Evolutionary conservation across 1,140 invertebrate species (phyloP), one percentile per base, ranked within the genome.

Genomic region (Eufriesea mexicana): DNA sequence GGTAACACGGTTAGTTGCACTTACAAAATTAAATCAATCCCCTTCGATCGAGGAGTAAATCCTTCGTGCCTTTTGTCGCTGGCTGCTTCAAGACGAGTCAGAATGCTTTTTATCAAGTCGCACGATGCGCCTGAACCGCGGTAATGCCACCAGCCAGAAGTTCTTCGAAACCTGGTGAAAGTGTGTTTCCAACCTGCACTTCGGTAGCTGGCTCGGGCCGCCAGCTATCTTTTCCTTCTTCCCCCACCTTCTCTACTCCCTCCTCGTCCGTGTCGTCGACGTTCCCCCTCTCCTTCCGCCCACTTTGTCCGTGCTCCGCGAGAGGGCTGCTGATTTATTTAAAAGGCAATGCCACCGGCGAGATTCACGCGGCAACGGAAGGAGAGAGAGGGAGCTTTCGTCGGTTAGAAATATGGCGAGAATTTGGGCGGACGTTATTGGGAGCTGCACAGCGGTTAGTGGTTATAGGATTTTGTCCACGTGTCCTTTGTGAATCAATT

Each of bases 271-370:
- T 35, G 35, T 72, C 66, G 47, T 64, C 14, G n/a, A 5, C 42
- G 7, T 76, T 67, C 57, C 57, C 47, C 80, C 10, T 9, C 35
- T 28, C 49, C 42, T 66, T 84, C 35, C 18, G 28, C 25, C 54
- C 42, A 35, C 71, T 59, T 81, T 75, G 49, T 49, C 71, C 18
- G 59, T 47, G 74, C 74, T 72, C 84, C 75, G n/a, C 61, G 83
- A 70, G 83, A 78, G 35, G 77, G 61, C 25, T n/a, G 45, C 83
- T 88, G 87, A 88, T 88, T 88, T 88, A 88, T 88, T 88, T 88
- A 88, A 85, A 79, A 85, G 86, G 82, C 85, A 49, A 75, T 42
- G 61, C 71, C 42, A 57, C 18, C 45, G 80, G 81, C 76, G 62
- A 77, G 77, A 84, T 66, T 72, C 68, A 55, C 55, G 25, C 75